Evolutionary conservation across 2,888 invertebrate species (phyloP), one percentile per base, ranked within the genome.

Genomic region (Morpho helenor): DNA sequence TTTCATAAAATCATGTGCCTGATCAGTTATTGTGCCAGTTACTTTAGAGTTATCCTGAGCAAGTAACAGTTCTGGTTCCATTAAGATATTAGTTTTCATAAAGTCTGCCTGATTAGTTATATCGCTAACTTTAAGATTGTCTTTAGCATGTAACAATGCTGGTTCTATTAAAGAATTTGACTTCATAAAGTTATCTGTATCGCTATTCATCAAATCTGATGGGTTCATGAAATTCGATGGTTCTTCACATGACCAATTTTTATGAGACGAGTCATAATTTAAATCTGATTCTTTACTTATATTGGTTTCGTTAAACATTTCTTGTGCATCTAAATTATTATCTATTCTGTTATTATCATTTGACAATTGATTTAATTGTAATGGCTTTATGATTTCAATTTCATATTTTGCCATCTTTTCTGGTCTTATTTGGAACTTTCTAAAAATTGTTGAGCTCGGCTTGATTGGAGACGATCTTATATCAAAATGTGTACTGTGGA

Each of bases 401-500:
- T 87, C 80, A 64, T 79, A 83, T 67, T 81, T 83, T 2, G 80
- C 75, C 63, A 87, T 72, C 63, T 85, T 80, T 54, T 84, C 82
- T 1, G 87, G 82, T 62, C 83, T 77, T 23, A 90, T 86, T 73
- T 87, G 88, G 62, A 90, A 87, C 66, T 86, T 88, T 42, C 77
- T 76, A 56, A 88, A 88, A n/a, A 82, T 74, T 9, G 84, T 78
- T 1, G 88, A 80, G 1, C 86, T 80, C 7, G 86, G 74, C 70
- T 90, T 89, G 55, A 90, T 88, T 2, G 89, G 89, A 3, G 89
- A 89, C 2, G 89, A 90, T 59, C 88, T 68, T 50, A 89, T 87
- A 65, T 90, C 88, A 53, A 90, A 90, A 70, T 89, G 88, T 47
- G 89, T 70, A 62, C 89, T 88, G 62, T 85, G 84, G 59, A 89